Base-by-base conservation (phyloP, 2,888 invertebrate genomes). In the Drosophila engyochracea region DNA sequence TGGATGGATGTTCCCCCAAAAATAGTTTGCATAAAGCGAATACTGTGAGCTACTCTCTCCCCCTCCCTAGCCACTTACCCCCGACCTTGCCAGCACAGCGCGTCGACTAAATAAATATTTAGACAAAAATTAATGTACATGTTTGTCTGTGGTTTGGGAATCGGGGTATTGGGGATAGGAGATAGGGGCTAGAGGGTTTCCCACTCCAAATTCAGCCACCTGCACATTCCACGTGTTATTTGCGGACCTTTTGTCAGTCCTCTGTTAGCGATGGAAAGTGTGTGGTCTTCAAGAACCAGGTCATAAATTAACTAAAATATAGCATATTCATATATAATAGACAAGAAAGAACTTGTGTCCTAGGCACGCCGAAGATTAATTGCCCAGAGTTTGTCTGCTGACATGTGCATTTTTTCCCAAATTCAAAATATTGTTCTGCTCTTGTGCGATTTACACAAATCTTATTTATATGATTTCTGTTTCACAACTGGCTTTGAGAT, bases 81-180 rank as follows among this genome's bases (percentile, higher is more conserved):
- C 70, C 82, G 86, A 83, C 86, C 83, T 86, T 83, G 84, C 61
- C 60, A 62, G 51, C 61, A 47, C 55, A 65, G 58, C 72, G 61
- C 81, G 28, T 41, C 68, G 69, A 63, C 76, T 80, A 76, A 74
- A 86, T 84, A 86, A 86, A 89, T 86, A 86, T 89, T 86, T 89
- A 82, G 76, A 86, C 84, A 86, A 74, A 77, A 69, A 69, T 75
- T 74, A 83, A 80, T 76, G 62, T 58, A 72, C 53, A 64, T 47
- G 52, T 52, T 41, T 53, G 6, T 30, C 14, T 30, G 59, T 30
- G 35, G 4, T 47, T 31, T 30, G 16, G 16, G n/a, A 16, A 47
- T 47, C 28, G 39, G 10, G 57, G 57, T 6, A 44, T 58, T 22
- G 30, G 22, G 41, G 4, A 2, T 41, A 3, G 22, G 16, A n/a